Evolutionary conservation across 2,888 invertebrate genomes (phyloP).

Genomic region (Drosophila atripex): DNA sequence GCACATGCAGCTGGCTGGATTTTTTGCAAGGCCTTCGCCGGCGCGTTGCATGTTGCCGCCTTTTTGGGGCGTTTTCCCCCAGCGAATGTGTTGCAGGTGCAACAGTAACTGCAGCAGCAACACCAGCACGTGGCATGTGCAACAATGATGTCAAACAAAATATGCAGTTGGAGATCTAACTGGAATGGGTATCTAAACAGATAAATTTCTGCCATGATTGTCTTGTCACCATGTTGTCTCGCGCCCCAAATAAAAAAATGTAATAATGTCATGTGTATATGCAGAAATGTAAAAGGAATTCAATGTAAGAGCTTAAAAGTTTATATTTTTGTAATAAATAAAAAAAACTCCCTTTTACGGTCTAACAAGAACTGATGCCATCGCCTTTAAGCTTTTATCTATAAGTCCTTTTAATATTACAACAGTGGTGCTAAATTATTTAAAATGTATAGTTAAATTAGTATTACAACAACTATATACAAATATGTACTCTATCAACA

Average conservation of each 20-base stretch:
- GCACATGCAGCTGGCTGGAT: slow-evolving; percentile 58
- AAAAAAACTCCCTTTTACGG: too few species aligned
- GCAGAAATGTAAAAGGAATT: slow-evolving; percentile 5
- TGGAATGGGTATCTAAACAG: slow-evolving; percentile 14
- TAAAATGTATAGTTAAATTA: too few species aligned
- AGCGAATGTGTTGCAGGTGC: slow-evolving; percentile 37
- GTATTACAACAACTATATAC: too few species aligned
- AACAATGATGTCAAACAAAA: slow-evolving; percentile 52
- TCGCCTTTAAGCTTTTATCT: too few species aligned
- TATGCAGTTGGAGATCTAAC: slow-evolving; percentile 40
- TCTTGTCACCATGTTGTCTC: slow-evolving; percentile 22
- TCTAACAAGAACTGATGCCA: too few species aligned
- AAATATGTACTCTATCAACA: too few species aligned
- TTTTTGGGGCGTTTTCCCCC: slow-evolving; percentile 35
- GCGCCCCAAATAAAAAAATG: not conserved
- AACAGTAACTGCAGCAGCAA: slow-evolving; percentile 23
- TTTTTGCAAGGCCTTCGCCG: slow-evolving; percentile 36
- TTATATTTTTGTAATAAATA: too few species aligned
- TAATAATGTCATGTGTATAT: not conserved
- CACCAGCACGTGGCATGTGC: slow-evolving; percentile 48
- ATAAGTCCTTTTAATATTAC: too few species aligned
- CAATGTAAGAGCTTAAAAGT: too few species aligned
- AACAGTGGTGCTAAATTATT: too few species aligned
- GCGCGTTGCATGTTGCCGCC: slow-evolving; percentile 43
- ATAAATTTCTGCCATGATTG: slow-evolving; percentile 23